phyloP scores from a whole-genome alignment of 2,113 vertebrate genomes.

The Gallinago media region DNA sequence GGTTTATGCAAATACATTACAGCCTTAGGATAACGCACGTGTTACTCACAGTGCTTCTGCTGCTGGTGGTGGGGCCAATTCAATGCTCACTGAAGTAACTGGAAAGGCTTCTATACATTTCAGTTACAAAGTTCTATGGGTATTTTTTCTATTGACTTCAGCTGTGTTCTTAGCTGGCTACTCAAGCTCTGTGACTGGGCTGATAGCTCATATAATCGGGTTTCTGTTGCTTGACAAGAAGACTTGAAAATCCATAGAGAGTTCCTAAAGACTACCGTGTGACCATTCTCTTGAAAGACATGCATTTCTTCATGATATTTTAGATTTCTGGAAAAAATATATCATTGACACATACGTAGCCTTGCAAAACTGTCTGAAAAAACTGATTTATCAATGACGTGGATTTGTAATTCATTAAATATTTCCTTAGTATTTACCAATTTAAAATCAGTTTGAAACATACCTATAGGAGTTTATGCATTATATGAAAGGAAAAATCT shows the following conservation, averaged over 20 bases:
- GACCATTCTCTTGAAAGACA: background rate
- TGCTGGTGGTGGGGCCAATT: background rate
- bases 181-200: background rate
- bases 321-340: background rate
- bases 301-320: background rate
- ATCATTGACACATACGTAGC: background rate
- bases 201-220: background rate
- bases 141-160: background rate
- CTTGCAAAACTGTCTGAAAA: background rate
- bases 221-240: background rate
- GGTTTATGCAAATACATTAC: constrained; percentile 61
- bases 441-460: background rate
- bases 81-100: background rate
- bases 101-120: background rate
- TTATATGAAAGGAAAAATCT: background rate
- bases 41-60: background rate
- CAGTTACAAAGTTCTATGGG: constrained; percentile 2
- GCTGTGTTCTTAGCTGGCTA: background rate
- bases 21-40: constrained; percentile 33
- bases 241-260: background rate
- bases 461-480: background rate
- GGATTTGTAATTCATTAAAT: background rate
- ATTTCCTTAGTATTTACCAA: background rate
- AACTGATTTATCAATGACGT: background rate
- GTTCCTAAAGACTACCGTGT: background rate